Conservation (phyloP, 2,888 invertebrate species). For the Epicampocera succincta region DNA sequence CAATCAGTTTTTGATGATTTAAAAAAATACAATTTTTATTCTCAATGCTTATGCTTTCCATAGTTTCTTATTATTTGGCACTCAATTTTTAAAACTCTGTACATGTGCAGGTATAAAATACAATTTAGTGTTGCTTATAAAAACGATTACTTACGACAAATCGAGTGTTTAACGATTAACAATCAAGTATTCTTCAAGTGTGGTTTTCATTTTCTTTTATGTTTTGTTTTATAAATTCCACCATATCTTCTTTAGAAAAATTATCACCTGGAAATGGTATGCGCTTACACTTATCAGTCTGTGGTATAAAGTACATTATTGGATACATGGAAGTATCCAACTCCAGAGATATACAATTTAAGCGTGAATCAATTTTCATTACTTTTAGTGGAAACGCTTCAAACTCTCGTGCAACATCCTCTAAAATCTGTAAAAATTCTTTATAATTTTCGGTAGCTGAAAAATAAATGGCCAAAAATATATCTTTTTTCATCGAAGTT, state of each 20-base stretch:
- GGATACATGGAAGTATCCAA: slow-evolving; percentile 48
- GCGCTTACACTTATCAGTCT: slow-evolving; percentile 27
- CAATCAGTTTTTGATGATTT: slow-evolving; percentile 75
- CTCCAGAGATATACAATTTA: slow-evolving; percentile 52
- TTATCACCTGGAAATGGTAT: slow-evolving; percentile 9
- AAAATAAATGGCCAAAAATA: slow-evolving; percentile 54
- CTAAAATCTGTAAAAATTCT: slow-evolving; percentile 35
- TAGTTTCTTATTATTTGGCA: slow-evolving; percentile 42
- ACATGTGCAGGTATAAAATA: too few relatives aligned
- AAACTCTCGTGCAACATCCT: slow-evolving; percentile 10
- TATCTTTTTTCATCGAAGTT: slow-evolving; percentile 29
- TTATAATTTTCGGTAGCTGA: slow-evolving; percentile 10
- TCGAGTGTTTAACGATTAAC: not conserved
- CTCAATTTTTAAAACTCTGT: too few relatives aligned
- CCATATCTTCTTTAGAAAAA: slow-evolving; percentile 27
- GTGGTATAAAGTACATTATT: slow-evolving; percentile 55
- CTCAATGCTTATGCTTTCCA: slow-evolving; percentile 72
- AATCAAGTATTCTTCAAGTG: not conserved
- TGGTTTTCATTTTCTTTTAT: slow-evolving; percentile 17
- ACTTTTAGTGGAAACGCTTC: slow-evolving; percentile 27
- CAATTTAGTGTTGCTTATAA: slow-evolving; percentile 14
- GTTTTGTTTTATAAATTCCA: slow-evolving; percentile 44
- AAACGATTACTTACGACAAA: slow-evolving; percentile 2
- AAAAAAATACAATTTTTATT: slow-evolving; percentile 73
- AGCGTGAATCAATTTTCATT: slow-evolving; percentile 48